Evolutionary conservation across 2,888 invertebrate species (phyloP), one percentile per base, ranked within the genome.

Genomic region (Odontomyia ornata): DNA sequence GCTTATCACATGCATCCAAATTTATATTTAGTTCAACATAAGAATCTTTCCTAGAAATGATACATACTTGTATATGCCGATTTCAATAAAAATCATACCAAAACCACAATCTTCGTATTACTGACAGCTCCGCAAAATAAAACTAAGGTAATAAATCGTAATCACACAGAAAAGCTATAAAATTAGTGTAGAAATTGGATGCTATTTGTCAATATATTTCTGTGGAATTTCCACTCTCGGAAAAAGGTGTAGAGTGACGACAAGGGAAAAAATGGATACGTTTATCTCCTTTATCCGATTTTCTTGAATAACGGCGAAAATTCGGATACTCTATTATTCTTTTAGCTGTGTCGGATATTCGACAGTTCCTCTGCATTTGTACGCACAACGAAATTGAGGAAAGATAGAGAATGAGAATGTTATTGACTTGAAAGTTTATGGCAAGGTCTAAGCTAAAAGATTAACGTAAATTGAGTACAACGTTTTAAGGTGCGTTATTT

Each of bases 221-320:
- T 75, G 76, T 77, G 77, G 78, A 78, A 69, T 78, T 78, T 75
- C 76, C 30, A 69, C 21, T 62, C 46, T 18, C 28, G 52, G 75
- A 13, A 18, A 77, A 78, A 78, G 78, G 78, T 78, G 78, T 77
- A 73, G 76, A 78, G 64, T 77, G 78, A 78, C 78, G 78, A 78
- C 77, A 78, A 78, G 78, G 60, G 57, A 78, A 78, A 78, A 78
- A 78, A 72, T 78, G 78, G 78, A 78, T 76, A 67, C 75, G 78
- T 78, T 78, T 75, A 78, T 78, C 78, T 75, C 76, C 52, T 77
- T 77, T 67, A 78, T 78, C 78, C 77, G 78, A 78, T 78, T 78
- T 78, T 47, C 75, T 77, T 78, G 77, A 78, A 78, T 77, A 75
- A 78, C 78, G 76, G 69, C 78, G 52, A 75, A 75, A 77, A 72